phyloP scores from a whole-genome alignment of 2,888 invertebrate genomes.

The Nyleta sp. region DNA sequence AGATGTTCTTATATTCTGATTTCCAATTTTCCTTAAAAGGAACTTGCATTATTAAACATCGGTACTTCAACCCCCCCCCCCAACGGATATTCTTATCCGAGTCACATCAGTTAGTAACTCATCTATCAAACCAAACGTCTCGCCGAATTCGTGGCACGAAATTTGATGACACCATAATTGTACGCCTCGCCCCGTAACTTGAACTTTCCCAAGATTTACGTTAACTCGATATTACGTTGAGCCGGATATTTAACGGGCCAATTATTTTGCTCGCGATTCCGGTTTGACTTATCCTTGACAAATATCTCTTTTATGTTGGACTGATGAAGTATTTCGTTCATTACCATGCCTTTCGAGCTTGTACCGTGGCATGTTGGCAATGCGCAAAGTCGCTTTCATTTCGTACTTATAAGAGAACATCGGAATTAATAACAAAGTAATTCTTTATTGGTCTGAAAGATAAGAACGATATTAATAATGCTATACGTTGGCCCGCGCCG shows the following conservation, averaged over 20 bases:
- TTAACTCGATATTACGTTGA: conserved; percentile 10
- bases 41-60: too few species aligned
- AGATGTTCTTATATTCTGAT: too few species aligned
- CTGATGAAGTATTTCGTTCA: conserved; percentile 54
- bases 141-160: background rate
- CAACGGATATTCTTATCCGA: background rate
- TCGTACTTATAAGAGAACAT: conserved; percentile 68
- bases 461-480: conserved; percentile 80
- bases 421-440: conserved; percentile 81
- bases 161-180: conserved; percentile 14
- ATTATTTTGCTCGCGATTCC: conserved; percentile 40
- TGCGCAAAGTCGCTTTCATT: conserved; percentile 66
- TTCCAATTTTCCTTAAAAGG: too few species aligned
- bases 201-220: conserved; percentile 19
- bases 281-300: conserved; percentile 52
- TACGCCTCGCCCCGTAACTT: background rate
- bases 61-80: too few species aligned
- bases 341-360: conserved; percentile 24
- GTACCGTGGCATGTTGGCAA: conserved; percentile 47
- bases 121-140: conserved; percentile 21
- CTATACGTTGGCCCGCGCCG: conserved; percentile 74
- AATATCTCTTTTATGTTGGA: conserved; percentile 47
- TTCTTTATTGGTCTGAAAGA: conserved; percentile 78
- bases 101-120: background rate
- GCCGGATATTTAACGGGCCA: conserved; percentile 19